Evolutionary conservation across 2,888 invertebrate species (phyloP).

Genomic region (Prosopocoilus inquinatus): DNA sequence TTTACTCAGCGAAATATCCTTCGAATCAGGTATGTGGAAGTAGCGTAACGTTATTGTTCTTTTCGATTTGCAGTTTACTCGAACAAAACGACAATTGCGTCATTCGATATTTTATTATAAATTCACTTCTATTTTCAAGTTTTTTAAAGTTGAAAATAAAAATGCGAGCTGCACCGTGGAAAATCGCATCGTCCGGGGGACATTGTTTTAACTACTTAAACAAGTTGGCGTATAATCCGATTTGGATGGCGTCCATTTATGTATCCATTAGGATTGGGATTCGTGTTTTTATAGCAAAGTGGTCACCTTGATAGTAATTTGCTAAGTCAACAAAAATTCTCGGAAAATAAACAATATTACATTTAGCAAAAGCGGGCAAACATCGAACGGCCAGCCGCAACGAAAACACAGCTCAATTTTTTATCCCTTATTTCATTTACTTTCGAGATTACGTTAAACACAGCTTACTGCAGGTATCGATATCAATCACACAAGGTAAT

Average conservation of each 20-base stretch:
- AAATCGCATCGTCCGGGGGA: no score
- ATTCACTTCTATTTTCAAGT: no score
- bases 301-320: conserved; percentile 22
- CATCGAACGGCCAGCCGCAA: neutral
- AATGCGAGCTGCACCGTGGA: no score
- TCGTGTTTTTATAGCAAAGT: conserved; percentile 34
- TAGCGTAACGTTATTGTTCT: neutral
- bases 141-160: no score
- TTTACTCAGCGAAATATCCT: conserved; percentile 83
- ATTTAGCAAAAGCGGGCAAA: neutral
- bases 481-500: no score
- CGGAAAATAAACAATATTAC: neutral
- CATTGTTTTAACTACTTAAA: neutral
- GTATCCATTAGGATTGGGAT: conserved; percentile 31
- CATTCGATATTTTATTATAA: no score
- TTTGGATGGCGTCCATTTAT: conserved; percentile 30
- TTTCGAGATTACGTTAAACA: no score
- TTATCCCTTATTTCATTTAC: neutral
- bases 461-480: no score
- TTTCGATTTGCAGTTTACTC: neutral
- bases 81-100: no score
- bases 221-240: conserved; percentile 19
- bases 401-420: neutral
- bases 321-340: neutral
- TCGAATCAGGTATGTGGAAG: conserved; percentile 68